Percentiles rank a stretch among this genome's conserved stretches.
Evolutionary conservation across 2,113 vertebrate species (phyloP).

Genomic region (Dendrocopos noguchii): DNA sequence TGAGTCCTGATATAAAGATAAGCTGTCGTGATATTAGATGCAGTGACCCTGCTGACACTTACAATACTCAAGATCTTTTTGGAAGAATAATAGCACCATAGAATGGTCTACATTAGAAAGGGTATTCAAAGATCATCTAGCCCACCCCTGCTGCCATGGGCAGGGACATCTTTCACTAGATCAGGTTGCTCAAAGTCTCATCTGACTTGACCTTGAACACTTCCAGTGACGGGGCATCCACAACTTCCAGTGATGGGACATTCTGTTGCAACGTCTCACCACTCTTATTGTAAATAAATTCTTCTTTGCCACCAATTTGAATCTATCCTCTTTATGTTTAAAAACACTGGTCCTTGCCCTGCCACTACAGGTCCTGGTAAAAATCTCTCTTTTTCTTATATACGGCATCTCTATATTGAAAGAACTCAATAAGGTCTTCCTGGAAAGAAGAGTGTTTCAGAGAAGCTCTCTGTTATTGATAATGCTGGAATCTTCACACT

Average conservation of each 20-base stretch:
- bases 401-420: neutral
- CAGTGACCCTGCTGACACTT: neutral
- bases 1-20: neutral
- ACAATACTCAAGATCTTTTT: neutral
- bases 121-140: neutral
- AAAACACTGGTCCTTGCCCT: accelerated
- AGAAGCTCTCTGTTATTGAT: neutral
- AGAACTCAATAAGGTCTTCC: neutral
- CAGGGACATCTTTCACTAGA: neutral
- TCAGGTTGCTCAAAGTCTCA: neutral
- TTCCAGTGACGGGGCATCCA: neutral
- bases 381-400: neutral
- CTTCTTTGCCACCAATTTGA: neutral
- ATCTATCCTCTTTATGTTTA: neutral
- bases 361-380: neutral
- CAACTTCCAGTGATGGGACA: neutral
- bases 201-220: neutral
- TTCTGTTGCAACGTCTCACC: accelerated
- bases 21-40: neutral
- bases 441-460: neutral
- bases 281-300: accelerated
- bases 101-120: neutral
- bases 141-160: accelerated
- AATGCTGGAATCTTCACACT: neutral
- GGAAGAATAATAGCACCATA: neutral